Percentiles rank a stretch among this genome's conserved stretches.
These are phyloP conservation scores for Drosophila suboccidentalis DNA, from an alignment of 2,888 invertebrate genomes.

Conservation along the genomic window DNA sequence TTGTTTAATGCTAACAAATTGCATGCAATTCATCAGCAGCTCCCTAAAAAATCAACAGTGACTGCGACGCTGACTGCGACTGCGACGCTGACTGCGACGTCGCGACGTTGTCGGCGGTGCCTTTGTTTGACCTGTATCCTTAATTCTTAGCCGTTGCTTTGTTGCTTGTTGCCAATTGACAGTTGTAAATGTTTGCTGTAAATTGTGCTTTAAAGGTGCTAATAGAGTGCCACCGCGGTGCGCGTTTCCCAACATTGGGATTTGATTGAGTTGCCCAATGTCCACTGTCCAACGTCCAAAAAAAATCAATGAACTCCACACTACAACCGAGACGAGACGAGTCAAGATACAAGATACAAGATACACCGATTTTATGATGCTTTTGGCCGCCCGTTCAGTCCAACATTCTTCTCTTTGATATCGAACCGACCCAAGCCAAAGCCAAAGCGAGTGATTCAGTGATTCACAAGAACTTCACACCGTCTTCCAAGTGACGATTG, in stretches of 20 bases:
- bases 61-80: slow-evolving; percentile 3
- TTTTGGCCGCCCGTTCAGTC: slow-evolving; percentile 51
- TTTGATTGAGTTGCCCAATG: slow-evolving; percentile 63
- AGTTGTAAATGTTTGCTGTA: slow-evolving; percentile 82
- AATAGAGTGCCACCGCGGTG: slow-evolving; percentile 82
- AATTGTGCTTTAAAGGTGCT: slow-evolving; percentile 82
- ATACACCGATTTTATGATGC: slow-evolving; percentile 69
- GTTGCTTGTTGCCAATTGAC: slow-evolving; percentile 83
- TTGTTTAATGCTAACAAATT: slow-evolving; percentile 77
- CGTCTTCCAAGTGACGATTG: slow-evolving; percentile 25
- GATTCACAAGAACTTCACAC: slow-evolving; percentile 79
- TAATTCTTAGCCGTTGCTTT: slow-evolving; percentile 69
- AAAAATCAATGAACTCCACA: slow-evolving; percentile 78
- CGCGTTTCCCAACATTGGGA: slow-evolving; percentile 68
- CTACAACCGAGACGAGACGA: slow-evolving; percentile 1
- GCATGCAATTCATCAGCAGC: slow-evolving; percentile 73
- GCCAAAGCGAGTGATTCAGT: slow-evolving; percentile 64
- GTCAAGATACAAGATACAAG: slow-evolving; percentile 32
- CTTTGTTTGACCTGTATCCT: slow-evolving; percentile 75
- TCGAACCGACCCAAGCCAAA: slow-evolving; percentile 64
- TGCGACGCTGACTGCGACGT: background rate
- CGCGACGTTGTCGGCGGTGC: slow-evolving; percentile 55
- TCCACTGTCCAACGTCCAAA: slow-evolving; percentile 7
- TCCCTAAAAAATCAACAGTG: slow-evolving; percentile 49
- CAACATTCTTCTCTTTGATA: slow-evolving; percentile 66